These are phyloP conservation scores for Takifugu ocellatus DNA, from an alignment of 2,797 vertebrate species.

Conservation along the genomic window DNA sequence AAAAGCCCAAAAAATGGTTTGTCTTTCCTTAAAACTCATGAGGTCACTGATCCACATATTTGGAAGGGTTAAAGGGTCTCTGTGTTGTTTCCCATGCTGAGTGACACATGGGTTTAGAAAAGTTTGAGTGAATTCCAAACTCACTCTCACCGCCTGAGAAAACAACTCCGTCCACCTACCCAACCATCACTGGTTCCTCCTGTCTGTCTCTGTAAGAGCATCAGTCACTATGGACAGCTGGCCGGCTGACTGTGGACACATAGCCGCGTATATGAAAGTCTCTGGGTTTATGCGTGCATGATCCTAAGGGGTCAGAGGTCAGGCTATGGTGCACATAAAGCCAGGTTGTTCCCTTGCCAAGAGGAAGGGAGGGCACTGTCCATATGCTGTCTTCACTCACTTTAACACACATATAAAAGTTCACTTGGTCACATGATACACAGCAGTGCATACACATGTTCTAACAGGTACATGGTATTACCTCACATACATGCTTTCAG, in stretches of 20 bases:
- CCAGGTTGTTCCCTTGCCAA: constrained; percentile 72
- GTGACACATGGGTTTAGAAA: constrained; percentile 56
- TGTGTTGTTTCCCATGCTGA: constrained; percentile 57
- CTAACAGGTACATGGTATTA: constrained; percentile 29
- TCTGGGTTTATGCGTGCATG: constrained; percentile 62
- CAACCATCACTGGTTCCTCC: constrained; percentile 54
- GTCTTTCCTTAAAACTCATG: constrained; percentile 13
- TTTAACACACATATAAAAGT: constrained; percentile 23
- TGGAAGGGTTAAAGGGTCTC: constrained; percentile 25
- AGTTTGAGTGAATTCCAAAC: constrained; percentile 50
- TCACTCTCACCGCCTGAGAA: constrained; percentile 58
- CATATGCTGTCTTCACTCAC: constrained; percentile 78
- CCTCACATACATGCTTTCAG: background rate
- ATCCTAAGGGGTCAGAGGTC: constrained; percentile 73
- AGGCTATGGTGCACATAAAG: constrained; percentile 71
- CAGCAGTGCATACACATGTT: constrained; percentile 17
- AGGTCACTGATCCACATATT: constrained; percentile 27
- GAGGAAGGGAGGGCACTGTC: constrained; percentile 80
- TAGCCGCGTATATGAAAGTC: constrained; percentile 53
- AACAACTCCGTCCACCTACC: constrained; percentile 47
- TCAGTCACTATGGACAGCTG: constrained; percentile 67
- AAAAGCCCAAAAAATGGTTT: background rate
- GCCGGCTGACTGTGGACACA: constrained; percentile 56
- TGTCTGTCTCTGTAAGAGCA: constrained; percentile 41
- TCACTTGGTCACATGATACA: constrained; percentile 33